Percentiles rank a stretch among this genome's conserved stretches.
These are phyloP conservation scores for Grammomys surdaster DNA, from an alignment of 2,113 vertebrate species.

Conservation along the genomic window DNA sequence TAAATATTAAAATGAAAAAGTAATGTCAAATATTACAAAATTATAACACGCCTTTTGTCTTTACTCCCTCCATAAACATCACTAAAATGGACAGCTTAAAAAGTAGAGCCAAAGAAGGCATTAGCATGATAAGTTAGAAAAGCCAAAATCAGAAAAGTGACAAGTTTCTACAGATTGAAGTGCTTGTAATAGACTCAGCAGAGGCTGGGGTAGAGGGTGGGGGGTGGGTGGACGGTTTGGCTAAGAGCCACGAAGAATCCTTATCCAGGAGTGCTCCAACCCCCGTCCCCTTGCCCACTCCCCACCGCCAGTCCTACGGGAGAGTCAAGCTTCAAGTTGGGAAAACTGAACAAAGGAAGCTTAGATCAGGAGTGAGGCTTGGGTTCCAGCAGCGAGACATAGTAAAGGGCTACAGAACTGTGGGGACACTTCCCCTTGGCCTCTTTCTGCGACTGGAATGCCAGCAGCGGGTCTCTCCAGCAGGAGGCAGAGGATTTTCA, in stretches of 20 bases:
- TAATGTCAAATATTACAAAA: slow-evolving; percentile 38
- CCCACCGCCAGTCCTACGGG: fast-evolving
- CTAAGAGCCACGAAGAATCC: neutral
- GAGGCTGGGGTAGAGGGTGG: fast-evolving
- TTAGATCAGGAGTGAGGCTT: neutral
- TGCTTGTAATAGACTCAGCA: neutral
- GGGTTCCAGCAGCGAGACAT: neutral
- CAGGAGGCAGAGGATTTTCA: neutral
- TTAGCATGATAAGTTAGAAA: neutral
- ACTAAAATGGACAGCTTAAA: neutral
- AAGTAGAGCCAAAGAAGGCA: neutral
- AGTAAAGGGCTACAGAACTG: neutral
- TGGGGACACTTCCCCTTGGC: neutral
- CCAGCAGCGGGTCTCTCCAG: neutral
- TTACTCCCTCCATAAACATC: slow-evolving; percentile 21
- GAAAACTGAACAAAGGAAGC: neutral
- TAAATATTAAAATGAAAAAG: slow-evolving; percentile 39
- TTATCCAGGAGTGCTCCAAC: neutral
- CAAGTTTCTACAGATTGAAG: neutral
- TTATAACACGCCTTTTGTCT: neutral
- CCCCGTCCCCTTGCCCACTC: no score
- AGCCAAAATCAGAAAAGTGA: neutral
- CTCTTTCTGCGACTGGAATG: neutral
- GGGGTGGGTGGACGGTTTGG: no score
- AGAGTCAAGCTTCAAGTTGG: neutral